Base-by-base conservation (phyloP, 2,113 vertebrate genomes). In the Apaloderma vittatum region DNA sequence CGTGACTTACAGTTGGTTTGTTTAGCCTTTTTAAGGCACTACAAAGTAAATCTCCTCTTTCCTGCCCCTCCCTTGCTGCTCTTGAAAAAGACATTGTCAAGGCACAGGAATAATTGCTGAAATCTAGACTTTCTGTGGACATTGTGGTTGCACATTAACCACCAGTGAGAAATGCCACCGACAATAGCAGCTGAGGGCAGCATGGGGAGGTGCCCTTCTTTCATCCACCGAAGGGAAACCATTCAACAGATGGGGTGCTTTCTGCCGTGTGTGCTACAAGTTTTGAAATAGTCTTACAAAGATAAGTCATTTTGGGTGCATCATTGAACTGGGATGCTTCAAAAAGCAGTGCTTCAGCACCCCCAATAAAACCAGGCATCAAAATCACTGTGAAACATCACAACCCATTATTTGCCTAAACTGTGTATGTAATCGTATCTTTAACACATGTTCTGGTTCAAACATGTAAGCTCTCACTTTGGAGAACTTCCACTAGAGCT, bases 61-160 rank as follows among this genome's bases (percentile, higher is more conserved):
- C 92, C 95, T 88, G 94, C 87, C 86, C 65, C 92, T 86, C 87
- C 93, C 87, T 91, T 86, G 48, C 85, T 63, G 63, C 73, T 91
- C 77, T 91, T 78, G 37, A 63, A 94, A 95, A 83, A 94, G 66
- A 67, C 43, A 68, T 80, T 96, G 75, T 75, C 74, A 89, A 67
- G 11, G 65, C 59, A 94, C 49, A 96, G 76, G 63, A 93, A 75
- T 89, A 92, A 88, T 54, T 85, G 83, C 55, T 76, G 84, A 94
- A 70, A 85, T 55, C 45, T 36, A 73, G 57, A 45, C 86, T 46
- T 86, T 88, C 45, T 96, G 93, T 95, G 82, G 91, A 94, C 90
- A 93, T 72, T 93, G 67, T 62, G 65, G 94, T 94, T 97, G 93
- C 43, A 93, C 32, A 96, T 96, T 96, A 94, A 96, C 97, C 88